These are phyloP conservation scores for Halyomorpha halys DNA, from an alignment of 1,140 invertebrate species.

Conservation along the genomic window DNA sequence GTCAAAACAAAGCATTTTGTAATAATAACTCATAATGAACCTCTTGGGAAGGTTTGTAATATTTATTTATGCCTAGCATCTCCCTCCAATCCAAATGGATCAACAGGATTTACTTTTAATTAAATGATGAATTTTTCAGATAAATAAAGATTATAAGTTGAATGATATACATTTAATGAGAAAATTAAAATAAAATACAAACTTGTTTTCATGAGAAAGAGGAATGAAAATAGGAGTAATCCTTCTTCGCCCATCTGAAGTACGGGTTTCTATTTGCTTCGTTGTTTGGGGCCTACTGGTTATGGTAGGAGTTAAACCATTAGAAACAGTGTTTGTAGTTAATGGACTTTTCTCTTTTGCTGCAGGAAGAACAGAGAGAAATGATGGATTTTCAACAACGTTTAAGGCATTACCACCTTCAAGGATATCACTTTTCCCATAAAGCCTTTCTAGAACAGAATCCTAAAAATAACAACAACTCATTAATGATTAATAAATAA, in stretches of 20 bases:
- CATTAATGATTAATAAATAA: too few relatives aligned
- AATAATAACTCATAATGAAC: too few relatives aligned
- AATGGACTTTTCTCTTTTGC: conserved; percentile 1
- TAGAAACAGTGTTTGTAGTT: neutral
- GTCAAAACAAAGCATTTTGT: too few relatives aligned
- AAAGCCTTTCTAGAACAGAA: conserved; percentile 68
- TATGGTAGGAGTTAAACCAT: neutral
- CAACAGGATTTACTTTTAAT: too few relatives aligned
- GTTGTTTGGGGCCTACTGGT: conserved; percentile 34
- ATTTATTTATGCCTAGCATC: too few relatives aligned
- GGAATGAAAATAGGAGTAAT: conserved; percentile 95
- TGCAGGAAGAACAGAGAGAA: conserved; percentile 2
- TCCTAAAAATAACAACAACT: too few relatives aligned
- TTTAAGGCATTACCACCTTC: conserved; percentile 19
- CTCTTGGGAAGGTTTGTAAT: too few relatives aligned
- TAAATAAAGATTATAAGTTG: too few relatives aligned
- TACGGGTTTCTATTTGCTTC: conserved; percentile 90
- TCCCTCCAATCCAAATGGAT: too few relatives aligned
- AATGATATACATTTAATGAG: too few relatives aligned
- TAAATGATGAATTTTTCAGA: too few relatives aligned
- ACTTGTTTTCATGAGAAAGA: conserved; percentile 35
- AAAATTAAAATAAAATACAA: neutral
- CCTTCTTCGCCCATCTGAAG: conserved; percentile 81
- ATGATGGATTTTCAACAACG: conserved; percentile 28
- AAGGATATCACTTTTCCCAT: conserved; percentile 56